Evolutionary conservation across 1,140 invertebrate species (phyloP), one percentile per base, ranked within the genome.

Genomic region (Daktulosphaira vitifoliae): DNA sequence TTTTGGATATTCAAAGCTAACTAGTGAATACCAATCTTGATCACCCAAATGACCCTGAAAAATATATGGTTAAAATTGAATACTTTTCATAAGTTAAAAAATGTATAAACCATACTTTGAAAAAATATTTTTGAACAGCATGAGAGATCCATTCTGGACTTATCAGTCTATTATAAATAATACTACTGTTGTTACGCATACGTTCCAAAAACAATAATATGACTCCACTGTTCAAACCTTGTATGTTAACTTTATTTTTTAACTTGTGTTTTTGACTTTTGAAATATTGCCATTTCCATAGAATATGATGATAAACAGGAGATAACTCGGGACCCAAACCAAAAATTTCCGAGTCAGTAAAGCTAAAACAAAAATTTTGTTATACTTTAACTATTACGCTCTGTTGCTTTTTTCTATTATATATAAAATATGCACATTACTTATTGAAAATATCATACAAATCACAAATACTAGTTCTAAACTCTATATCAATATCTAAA

Each of bases 1-100:
- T 68, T 87, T 78, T 4, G 85, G 84, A 71, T 85, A 77, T 70
- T 91, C 88, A 71, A 86, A 78, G 25, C 79, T 80, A 6, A 91
- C 69, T 23, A 93, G 72, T 0, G 89, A 89, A 71, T 88, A 93
- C 74, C 89, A 90, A 76, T 92, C 90, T 76, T 92, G 90, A 75
- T 92, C 89, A 3, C 90, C 90, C 18, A 93, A 77, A 74, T 92
- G 87, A 8, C 89, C 89, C 76, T 84, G 72, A 53, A 81, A 81
- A 66, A 51, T 20, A 42, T 20, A 18, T 13, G 20, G 1, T 46
- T 15, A 1, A 22, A 29, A 42, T 33, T 7, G 33, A 46, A 25
- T 23, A 38, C n/a, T n/a, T n/a, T n/a, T n/a, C n/a, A n/a, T n/a
- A n/a, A n/a, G n/a, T n/a, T 13, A 18, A 59, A 2, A 44, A 44